A percentile compares a stretch with the other conserved stretches of the same genome.
Evolutionary conservation across 2,797 vertebrate genomes (phyloP).

Genomic region (Dendrocincla fuliginosa): DNA sequence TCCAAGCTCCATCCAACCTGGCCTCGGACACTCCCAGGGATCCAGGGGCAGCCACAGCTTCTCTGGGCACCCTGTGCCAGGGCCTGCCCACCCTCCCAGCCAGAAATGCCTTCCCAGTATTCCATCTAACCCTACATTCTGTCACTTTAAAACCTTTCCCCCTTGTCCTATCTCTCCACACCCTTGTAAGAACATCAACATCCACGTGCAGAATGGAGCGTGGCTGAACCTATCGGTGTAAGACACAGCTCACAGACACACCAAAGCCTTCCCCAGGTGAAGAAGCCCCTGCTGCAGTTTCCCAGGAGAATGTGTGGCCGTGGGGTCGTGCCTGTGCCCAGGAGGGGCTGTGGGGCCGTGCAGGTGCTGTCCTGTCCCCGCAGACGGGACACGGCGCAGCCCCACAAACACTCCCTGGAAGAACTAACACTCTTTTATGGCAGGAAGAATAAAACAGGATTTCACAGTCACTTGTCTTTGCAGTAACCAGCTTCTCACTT

Average conservation of each 20-base stretch:
- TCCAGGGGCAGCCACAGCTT: background rate
- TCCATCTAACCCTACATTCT: too few species aligned
- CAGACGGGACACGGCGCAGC: background rate
- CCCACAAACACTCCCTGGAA: background rate
- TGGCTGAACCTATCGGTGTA: accelerated
- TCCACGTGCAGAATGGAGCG: accelerated
- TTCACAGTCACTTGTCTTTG: conserved; percentile 63
- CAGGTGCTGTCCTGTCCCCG: background rate
- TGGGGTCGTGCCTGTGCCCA: background rate
- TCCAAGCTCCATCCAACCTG: accelerated
- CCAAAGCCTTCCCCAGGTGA: background rate
- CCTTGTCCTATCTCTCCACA: background rate
- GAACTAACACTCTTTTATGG: background rate
- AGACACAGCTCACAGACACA: accelerated
- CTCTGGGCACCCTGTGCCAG: background rate
- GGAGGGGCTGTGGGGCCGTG: accelerated
- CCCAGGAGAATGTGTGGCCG: accelerated
- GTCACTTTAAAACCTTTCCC: too few species aligned
- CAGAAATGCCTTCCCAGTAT: background rate
- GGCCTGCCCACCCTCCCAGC: accelerated
- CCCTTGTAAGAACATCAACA: background rate
- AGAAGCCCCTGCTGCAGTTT: accelerated
- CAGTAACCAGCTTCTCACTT: conserved; percentile 57
- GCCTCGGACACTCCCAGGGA: background rate
- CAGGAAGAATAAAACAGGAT: conserved; percentile 59